Conservation (phyloP, 2,888 invertebrate species). For the Stramonita haemastoma region DNA sequence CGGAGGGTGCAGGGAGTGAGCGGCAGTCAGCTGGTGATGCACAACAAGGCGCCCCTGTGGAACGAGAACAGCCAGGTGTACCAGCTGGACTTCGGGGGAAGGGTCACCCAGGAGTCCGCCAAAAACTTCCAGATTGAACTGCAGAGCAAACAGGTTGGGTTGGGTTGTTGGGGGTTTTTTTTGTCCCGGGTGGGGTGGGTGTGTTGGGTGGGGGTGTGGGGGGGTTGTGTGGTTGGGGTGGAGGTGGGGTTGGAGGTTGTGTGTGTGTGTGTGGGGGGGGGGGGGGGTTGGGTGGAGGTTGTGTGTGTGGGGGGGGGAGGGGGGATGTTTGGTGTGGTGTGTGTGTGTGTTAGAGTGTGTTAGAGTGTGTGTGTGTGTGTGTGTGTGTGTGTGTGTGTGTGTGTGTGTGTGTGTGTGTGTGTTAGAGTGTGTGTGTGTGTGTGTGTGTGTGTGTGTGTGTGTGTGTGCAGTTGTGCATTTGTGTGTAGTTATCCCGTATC, state of each 20-base stretch:
- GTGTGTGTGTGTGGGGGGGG: not conserved
- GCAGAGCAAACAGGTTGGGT: slow-evolving; percentile 92
- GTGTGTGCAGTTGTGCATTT: not conserved
- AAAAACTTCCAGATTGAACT: slow-evolving; percentile 99
- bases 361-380: slow-evolving; percentile 4
- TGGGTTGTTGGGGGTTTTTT: not conserved
- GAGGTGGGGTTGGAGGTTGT: not conserved
- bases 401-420: slow-evolving; percentile 7
- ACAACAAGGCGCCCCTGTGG: slow-evolving; percentile 99
- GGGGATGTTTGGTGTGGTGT: not conserved
- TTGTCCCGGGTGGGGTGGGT: not conserved
- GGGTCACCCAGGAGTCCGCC: slow-evolving; percentile 99
- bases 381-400: slow-evolving; percentile 4
- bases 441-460: slow-evolving; percentile 4
- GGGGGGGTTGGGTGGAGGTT: not conserved
- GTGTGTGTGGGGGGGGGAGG: not conserved
- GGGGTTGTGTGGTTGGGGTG: not conserved
- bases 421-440: slow-evolving; percentile 14
- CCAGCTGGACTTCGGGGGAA: slow-evolving; percentile 98
- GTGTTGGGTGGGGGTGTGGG: not conserved
- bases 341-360: no score
- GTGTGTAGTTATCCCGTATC: not conserved
- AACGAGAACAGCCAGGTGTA: slow-evolving; percentile 99
- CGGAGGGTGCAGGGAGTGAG: slow-evolving; percentile 38
- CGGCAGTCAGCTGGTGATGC: slow-evolving; percentile 89